Conservation (phyloP, 92 coral and sea anemone genomes). For the Umimayanthus chanpuru region DNA sequence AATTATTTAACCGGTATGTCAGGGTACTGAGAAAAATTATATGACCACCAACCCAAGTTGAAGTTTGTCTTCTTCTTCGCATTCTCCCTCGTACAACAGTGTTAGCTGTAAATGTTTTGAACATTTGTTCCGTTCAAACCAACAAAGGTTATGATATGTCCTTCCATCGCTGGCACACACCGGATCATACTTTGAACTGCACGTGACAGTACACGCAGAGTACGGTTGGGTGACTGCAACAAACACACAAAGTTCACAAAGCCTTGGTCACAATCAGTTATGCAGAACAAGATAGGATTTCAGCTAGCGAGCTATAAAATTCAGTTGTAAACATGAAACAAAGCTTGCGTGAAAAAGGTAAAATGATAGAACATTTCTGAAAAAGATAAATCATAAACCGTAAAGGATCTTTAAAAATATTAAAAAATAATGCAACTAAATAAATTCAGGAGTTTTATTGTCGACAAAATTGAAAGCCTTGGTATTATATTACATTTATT, state of each 20-base stretch:
- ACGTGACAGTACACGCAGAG: background rate
- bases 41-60: background rate
- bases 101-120: background rate
- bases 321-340: too few species aligned
- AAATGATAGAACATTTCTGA: too few species aligned
- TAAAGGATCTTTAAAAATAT: too few species aligned
- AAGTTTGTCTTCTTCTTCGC: slow-evolving; percentile 26
- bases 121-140: background rate
- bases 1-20: too few species aligned
- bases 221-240: background rate
- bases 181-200: background rate
- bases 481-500: too few species aligned
- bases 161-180: slow-evolving; percentile 29
- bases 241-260: background rate
- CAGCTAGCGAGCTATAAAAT: too few species aligned
- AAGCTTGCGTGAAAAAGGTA: too few species aligned
- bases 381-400: too few species aligned
- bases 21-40: background rate
- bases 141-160: slow-evolving; percentile 14
- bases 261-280: background rate
- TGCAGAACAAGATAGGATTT: too few species aligned
- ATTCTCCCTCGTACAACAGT: slow-evolving; percentile 36
- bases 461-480: too few species aligned
- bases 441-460: too few species aligned
- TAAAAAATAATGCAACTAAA: too few species aligned